Conservation (phyloP, 35 echinoderm and acorn worm species). For the Heliocidaris erythrogramma region DNA sequence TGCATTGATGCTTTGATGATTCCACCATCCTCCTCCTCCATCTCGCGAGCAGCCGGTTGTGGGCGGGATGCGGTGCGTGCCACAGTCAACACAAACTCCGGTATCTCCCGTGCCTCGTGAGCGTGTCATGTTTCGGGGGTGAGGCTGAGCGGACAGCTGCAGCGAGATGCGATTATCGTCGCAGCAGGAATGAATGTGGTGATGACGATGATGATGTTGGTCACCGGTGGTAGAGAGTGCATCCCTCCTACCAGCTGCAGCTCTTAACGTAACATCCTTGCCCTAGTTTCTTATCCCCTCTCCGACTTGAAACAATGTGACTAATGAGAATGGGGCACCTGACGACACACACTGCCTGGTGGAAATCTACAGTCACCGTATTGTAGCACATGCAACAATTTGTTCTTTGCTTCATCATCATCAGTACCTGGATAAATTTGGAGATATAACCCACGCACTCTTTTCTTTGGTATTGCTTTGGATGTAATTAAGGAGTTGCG, state of each 20-base stretch:
- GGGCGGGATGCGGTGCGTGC: not conserved
- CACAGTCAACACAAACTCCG: not conserved
- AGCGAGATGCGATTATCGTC: constrained; percentile 1
- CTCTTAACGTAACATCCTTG: not conserved
- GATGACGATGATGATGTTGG: not conserved
- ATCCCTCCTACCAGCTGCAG: not conserved
- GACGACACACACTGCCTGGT: not conserved
- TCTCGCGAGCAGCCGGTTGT: not conserved
- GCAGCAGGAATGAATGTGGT: not conserved
- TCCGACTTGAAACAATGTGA: not conserved
- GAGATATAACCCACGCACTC: not conserved
- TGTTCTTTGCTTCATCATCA: not conserved
- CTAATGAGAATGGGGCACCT: not conserved
- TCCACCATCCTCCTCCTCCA: not conserved
- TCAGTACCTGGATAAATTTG: not conserved
- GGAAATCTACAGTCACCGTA: not conserved
- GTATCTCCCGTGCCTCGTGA: not conserved
- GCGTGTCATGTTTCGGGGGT: not conserved
- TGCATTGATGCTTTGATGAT: not conserved
- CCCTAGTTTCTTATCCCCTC: not conserved
- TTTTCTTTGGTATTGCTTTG: not conserved
- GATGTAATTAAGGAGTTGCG: not conserved
- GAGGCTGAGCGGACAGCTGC: not conserved
- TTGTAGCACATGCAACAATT: not conserved
- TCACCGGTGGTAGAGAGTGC: not conserved